A percentile compares a stretch with the other conserved stretches of the same genome.
Evolutionary conservation across 2,113 vertebrate species (phyloP).

Genomic region (Balaeniceps rex): DNA sequence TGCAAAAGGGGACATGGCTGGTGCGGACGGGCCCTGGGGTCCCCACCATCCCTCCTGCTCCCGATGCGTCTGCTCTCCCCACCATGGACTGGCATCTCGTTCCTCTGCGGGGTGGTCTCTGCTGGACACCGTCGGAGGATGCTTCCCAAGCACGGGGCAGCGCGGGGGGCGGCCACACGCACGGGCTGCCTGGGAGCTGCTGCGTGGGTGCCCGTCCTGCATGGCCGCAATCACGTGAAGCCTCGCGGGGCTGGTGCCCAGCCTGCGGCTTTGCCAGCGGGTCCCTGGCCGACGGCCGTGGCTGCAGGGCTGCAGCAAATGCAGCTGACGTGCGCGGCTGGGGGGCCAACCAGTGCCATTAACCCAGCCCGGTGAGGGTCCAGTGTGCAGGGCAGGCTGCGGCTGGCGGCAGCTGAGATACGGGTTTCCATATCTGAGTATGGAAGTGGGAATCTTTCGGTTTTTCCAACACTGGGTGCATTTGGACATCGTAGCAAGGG

Average conservation of each 20-base stretch:
- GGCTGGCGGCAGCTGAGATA: neutral
- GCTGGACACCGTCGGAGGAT: neutral
- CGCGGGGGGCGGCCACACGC: accelerated
- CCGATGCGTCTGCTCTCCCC: neutral
- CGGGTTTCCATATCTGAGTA: accelerated
- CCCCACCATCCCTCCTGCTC: neutral
- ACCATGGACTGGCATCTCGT: accelerated
- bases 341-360: neutral
- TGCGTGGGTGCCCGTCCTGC: neutral
- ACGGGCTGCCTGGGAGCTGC: neutral
- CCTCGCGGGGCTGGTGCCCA: neutral
- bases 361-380: accelerated
- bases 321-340: neutral
- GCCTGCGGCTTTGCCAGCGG: accelerated
- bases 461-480: neutral
- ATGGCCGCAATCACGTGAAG: accelerated
- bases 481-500: neutral
- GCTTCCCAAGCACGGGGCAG: neutral
- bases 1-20: no score
- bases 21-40: neutral
- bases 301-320: neutral
- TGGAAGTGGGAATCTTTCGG: neutral
- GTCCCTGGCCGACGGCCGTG: neutral
- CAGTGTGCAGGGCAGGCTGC: accelerated
- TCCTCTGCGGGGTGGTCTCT: neutral